Evolutionary conservation across 2,888 invertebrate species (phyloP), one percentile per base, ranked within the genome.

Genomic region (Dioctria linearis): DNA sequence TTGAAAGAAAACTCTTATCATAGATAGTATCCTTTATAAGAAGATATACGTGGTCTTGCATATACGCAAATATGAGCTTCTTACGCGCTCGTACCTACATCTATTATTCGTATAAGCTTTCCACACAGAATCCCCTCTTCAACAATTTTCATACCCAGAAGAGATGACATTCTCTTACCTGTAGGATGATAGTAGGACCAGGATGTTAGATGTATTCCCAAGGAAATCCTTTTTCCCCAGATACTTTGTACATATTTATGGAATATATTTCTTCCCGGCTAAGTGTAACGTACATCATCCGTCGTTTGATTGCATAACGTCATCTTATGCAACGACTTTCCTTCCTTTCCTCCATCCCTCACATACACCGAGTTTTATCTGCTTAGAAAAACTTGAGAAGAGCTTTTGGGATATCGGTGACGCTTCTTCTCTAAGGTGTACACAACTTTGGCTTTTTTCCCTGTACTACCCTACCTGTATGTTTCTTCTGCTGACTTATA

Each of bases 181-280:
- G 63, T 8, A 76, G 25, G 46, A 63, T 40, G 25, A 25, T 25
- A 25, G 25, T 25, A 25, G 25, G 25, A 25, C 25, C 25, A 25
- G 25, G 25, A 25, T 25, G 25, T 25, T 25, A n/a, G 13, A 46
- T 49, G 43, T 73, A 76, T 63, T 63, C 63, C 46, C 37, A 63
- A 61, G 63, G 42, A 76, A 76, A 76, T 76, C 76, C 63, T 63
- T 76, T 25, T 76, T 63, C 63, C 59, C 63, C 61, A 49, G 61
- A 76, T 63, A 76, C 76, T 46, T 46, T 46, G 63, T 76, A 76
- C 76, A 76, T 76, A 76, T 76, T 76, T 76, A 76, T 76, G 76
- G 76, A 76, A 76, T 76, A 76, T 49, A 76, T 76, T 63, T 49
- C 49, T 76, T 63, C 37, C 42, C 43, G 43, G 73, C 59, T 75